These are phyloP conservation scores for Drosophila stalkeri DNA, from an alignment of 2,888 invertebrate species.

Conservation along the genomic window DNA sequence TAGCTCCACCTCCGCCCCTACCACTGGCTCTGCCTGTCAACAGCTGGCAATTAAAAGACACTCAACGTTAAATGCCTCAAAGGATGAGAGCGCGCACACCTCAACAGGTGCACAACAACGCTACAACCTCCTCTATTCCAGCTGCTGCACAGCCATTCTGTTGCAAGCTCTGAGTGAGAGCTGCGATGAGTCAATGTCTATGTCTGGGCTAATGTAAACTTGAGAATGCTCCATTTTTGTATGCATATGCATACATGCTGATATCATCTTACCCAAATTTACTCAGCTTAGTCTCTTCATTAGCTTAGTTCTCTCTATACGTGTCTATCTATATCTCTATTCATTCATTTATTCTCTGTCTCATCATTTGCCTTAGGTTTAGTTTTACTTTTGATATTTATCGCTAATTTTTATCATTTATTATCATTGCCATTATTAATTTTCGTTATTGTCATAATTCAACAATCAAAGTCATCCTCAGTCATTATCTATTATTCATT, in stretches of 20 bases:
- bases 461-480: not conserved
- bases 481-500: not conserved
- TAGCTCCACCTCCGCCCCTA: not conserved
- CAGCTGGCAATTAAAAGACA: slow-evolving; percentile 73
- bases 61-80: slow-evolving; percentile 47
- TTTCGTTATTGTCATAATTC: not conserved
- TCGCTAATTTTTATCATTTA: not conserved
- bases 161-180: not conserved
- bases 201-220: not conserved
- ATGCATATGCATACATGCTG: not conserved
- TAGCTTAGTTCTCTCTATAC: too few species aligned
- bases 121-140: not conserved
- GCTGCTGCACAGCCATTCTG: not conserved
- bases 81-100: slow-evolving; percentile 2
- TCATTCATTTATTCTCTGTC: too few species aligned
- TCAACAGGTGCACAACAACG: slow-evolving; percentile 35
- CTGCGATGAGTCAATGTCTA: not conserved
- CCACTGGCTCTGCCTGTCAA: slow-evolving; percentile 38
- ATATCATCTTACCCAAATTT: not conserved
- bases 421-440: not conserved
- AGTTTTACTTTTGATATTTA: too few species aligned
- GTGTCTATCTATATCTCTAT: too few species aligned
- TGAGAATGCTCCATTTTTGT: too few species aligned
- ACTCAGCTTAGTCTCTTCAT: not conserved
- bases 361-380: too few species aligned